These are phyloP conservation scores for Tachina lurida DNA, from an alignment of 2,888 invertebrate species.

Conservation along the genomic window DNA sequence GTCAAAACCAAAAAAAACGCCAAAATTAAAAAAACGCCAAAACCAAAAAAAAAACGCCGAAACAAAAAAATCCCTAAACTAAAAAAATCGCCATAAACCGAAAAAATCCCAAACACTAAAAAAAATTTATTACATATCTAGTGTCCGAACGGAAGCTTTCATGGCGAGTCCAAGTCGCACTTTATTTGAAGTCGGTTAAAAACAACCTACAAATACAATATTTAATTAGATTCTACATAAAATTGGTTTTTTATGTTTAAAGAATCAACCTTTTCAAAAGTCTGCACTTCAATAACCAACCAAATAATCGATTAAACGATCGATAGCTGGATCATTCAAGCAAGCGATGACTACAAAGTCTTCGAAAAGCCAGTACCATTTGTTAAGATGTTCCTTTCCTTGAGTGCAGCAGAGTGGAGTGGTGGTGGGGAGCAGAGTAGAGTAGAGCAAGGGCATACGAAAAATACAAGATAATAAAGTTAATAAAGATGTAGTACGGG, in stretches of 20 bases:
- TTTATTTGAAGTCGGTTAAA: no score
- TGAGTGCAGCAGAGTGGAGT: neutral
- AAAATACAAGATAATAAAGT: slow-evolving; percentile 35
- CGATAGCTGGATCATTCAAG: slow-evolving; percentile 38
- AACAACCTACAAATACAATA: no score
- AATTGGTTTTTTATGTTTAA: neutral
- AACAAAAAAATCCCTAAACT: no score
- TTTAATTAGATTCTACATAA: neutral
- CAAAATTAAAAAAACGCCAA: no score
- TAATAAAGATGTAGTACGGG: slow-evolving; percentile 52
- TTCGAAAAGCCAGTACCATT: slow-evolving; percentile 46
- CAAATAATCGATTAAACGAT: slow-evolving; percentile 61
- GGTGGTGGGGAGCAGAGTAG: neutral
- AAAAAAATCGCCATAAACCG: no score
- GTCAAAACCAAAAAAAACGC: no score
- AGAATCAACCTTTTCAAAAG: slow-evolving; percentile 5
- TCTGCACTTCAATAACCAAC: slow-evolving; percentile 51
- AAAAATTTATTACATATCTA: no score
- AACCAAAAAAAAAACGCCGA: no score
- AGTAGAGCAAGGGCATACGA: neutral
- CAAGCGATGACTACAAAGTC: slow-evolving; percentile 43
- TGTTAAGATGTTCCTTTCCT: slow-evolving; percentile 18
- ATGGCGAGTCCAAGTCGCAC: no score
- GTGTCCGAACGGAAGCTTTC: no score
- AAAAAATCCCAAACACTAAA: no score